phyloP scores from a whole-genome alignment of 2,888 invertebrate genomes.

The Aspidapion aeneum region DNA sequence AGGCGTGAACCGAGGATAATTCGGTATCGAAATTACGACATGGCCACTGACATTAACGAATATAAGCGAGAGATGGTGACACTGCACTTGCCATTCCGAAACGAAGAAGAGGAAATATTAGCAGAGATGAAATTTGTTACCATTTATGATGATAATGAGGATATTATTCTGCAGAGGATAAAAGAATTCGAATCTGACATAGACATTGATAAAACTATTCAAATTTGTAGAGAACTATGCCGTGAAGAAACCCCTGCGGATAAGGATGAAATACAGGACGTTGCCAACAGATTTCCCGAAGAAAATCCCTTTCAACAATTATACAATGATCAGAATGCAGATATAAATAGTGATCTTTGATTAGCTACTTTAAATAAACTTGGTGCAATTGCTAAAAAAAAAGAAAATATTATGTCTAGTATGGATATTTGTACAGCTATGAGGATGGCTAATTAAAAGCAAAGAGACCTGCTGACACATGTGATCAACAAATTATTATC shows the following conservation, averaged over 20 bases:
- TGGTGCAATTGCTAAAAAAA: no score
- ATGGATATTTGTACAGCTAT: no score
- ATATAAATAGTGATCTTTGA: no score
- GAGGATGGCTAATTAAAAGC: no score
- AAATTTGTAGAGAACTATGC: no score
- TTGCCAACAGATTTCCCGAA: not conserved
- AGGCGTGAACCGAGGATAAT: conserved; percentile 36
- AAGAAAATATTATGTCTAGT: no score
- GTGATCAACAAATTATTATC: no score
- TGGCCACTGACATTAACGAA: conserved; percentile 35
- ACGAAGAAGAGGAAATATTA: conserved; percentile 41
- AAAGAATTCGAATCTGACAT: not conserved
- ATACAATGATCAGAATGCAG: no score
- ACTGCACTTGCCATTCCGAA: conserved; percentile 40
- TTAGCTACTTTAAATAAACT: no score
- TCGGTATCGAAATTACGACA: conserved; percentile 42
- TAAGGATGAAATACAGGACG: not conserved
- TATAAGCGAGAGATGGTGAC: conserved; percentile 41
- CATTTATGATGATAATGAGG: conserved; percentile 37
- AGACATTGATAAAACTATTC: not conserved
- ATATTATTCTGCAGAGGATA: conserved; percentile 30
- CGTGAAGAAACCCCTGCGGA: no score
- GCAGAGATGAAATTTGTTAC: conserved; percentile 37
- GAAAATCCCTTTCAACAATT: no score
- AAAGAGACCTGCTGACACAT: no score